Percentiles rank a stretch among this genome's conserved stretches.
These are phyloP conservation scores for Streptopelia turtur DNA, from an alignment of 2,797 vertebrate species.

Conservation along the genomic window DNA sequence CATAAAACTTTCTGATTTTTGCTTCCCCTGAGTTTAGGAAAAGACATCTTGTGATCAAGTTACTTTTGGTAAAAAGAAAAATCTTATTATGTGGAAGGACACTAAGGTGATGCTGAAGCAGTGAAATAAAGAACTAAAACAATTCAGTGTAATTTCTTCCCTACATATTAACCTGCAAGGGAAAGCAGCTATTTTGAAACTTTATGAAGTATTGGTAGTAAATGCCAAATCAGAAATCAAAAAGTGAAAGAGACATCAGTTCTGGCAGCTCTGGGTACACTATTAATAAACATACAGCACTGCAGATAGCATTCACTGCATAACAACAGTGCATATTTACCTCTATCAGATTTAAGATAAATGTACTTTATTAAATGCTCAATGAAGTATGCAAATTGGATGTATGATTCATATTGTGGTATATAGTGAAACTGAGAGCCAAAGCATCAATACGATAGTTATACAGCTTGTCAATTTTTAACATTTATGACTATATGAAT, in stretches of 20 bases:
- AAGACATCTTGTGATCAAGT: not conserved
- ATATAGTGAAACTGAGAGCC: not conserved
- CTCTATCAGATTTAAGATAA: not conserved
- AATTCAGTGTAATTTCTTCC: not conserved
- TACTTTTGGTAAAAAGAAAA: not conserved
- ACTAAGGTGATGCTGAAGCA: not conserved
- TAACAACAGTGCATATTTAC: not conserved
- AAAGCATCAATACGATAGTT: not conserved
- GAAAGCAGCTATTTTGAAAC: not conserved
- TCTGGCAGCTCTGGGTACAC: not conserved
- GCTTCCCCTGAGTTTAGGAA: not conserved
- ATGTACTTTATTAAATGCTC: not conserved
- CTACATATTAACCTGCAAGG: not conserved
- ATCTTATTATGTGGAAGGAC: not conserved
- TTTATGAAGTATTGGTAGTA: not conserved
- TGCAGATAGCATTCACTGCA: not conserved
- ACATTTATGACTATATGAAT: not conserved
- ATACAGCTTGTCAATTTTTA: not conserved
- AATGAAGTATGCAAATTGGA: not conserved
- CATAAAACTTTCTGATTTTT: not conserved
- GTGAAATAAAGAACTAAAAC: not conserved
- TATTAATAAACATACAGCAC: not conserved
- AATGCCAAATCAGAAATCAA: not conserved
- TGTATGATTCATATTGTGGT: not conserved
- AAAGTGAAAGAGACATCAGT: not conserved